These are phyloP conservation scores for Morphnarchus princeps DNA, from an alignment of 2,113 vertebrate genomes.

Conservation along the genomic window DNA sequence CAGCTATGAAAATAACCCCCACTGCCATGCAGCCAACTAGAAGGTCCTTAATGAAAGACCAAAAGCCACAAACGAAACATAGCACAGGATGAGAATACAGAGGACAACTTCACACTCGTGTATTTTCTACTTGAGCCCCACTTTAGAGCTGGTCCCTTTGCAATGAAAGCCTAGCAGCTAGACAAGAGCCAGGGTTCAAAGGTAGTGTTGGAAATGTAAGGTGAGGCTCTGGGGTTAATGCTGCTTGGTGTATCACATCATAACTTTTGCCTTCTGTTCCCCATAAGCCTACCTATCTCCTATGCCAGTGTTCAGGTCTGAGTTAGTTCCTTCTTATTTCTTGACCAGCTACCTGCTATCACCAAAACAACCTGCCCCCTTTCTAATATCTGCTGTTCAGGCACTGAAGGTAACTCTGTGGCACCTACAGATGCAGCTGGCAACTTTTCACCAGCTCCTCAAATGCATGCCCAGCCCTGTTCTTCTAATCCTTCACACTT, in stretches of 20 bases:
- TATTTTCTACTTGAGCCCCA: neutral
- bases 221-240: neutral
- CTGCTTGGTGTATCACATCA: neutral
- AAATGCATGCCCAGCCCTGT: neutral
- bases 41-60: neutral
- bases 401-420: too few relatives aligned
- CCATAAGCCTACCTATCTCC: fast-evolving
- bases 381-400: neutral
- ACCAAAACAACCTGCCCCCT: neutral
- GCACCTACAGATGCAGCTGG: neutral
- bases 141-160: neutral
- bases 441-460: neutral
- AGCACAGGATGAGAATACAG: fast-evolving
- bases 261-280: neutral
- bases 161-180: neutral
- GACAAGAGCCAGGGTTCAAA: neutral
- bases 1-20: neutral
- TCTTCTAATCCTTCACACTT: neutral
- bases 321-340: neutral
- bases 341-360: neutral
- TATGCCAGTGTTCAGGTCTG: neutral
- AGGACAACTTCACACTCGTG: neutral
- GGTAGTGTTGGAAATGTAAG: neutral
- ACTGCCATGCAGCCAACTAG: fast-evolving
- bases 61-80: neutral